Conservation (phyloP, 2,113 vertebrate genomes). For the Muntiacus reevesi region DNA sequence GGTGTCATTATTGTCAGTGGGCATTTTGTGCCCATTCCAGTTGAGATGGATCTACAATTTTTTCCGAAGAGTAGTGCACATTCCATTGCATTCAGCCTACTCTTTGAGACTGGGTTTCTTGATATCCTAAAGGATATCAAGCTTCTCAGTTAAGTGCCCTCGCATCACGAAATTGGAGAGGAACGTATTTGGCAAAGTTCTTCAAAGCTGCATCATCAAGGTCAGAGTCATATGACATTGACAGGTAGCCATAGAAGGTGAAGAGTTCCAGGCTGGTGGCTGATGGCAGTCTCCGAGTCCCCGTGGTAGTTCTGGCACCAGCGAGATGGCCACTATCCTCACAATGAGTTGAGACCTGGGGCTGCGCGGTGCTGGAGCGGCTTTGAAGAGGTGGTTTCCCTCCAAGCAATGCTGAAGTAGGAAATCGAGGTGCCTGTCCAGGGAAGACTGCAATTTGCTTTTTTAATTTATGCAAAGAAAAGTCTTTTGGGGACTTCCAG, state of each 20-base stretch:
- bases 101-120: not conserved
- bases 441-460: not conserved
- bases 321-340: not conserved
- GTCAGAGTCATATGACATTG: not conserved
- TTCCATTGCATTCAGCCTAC: not conserved
- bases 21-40: not conserved
- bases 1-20: not conserved
- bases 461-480: not conserved
- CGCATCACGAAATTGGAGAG: accelerated
- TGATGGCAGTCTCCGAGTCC: not conserved
- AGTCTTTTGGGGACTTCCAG: not conserved
- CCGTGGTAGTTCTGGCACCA: accelerated
- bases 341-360: not conserved
- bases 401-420: not conserved
- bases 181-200: not conserved
- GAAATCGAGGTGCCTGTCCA: not conserved
- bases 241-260: not conserved
- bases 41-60: not conserved
- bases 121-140: not conserved
- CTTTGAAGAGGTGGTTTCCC: not conserved
- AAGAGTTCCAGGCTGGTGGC: not conserved
- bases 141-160: not conserved
- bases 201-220: not conserved
- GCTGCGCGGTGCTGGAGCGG: accelerated
- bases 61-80: accelerated